Percentiles rank a stretch among this genome's conserved stretches.
Conservation (phyloP, 2,888 invertebrate genomes). For the Gisinianus flammeolus region DNA sequence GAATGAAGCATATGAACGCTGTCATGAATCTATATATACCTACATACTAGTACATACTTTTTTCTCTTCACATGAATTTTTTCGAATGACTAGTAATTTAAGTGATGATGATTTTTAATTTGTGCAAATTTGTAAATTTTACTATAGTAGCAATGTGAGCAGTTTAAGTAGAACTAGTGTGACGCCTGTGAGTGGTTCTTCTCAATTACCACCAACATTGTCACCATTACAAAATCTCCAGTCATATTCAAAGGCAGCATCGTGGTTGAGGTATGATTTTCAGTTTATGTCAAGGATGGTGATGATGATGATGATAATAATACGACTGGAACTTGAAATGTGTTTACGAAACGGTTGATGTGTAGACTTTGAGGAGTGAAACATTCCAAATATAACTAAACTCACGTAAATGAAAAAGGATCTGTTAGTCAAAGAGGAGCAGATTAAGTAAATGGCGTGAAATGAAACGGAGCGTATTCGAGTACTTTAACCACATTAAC, state of each 20-base stretch:
- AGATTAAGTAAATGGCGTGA: slow-evolving; percentile 13
- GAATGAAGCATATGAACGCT: no score
- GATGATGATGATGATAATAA: background rate
- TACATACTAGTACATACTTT: no score
- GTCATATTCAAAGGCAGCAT: slow-evolving; percentile 52
- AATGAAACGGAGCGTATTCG: slow-evolving; percentile 34
- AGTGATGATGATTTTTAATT: background rate
- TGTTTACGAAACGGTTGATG: no score
- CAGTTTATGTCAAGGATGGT: background rate
- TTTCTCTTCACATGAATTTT: no score
- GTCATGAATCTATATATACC: no score
- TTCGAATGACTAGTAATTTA: no score
- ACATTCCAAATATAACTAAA: background rate
- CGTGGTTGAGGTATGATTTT: slow-evolving; percentile 56
- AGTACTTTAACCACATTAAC: slow-evolving; percentile 36
- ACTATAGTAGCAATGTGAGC: slow-evolving; percentile 79
- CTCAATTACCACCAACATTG: slow-evolving; percentile 55
- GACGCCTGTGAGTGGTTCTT: slow-evolving; percentile 66
- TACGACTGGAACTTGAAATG: background rate
- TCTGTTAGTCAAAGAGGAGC: background rate
- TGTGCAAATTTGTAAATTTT: slow-evolving; percentile 41
- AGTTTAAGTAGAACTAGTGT: slow-evolving; percentile 77
- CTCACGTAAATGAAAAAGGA: background rate
- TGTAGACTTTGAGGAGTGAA: background rate
- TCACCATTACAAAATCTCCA: slow-evolving; percentile 54